These are phyloP conservation scores for Scaptomyza reducta DNA, from an alignment of 2,888 invertebrate genomes.

Conservation along the genomic window DNA sequence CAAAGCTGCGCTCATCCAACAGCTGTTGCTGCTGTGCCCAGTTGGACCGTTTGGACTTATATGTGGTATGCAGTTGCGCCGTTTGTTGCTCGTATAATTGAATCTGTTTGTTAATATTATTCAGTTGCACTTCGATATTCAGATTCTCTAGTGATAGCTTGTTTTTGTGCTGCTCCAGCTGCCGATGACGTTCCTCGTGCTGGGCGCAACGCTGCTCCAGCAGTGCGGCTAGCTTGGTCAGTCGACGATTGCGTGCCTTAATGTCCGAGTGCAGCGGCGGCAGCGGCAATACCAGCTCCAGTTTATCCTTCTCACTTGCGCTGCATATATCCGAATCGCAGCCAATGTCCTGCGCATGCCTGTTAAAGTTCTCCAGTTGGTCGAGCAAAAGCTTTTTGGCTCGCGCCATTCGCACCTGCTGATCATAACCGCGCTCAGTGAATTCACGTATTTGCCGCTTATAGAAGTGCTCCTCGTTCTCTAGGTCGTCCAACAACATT, in stretches of 20 bases:
- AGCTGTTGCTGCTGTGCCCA: constrained; percentile 31
- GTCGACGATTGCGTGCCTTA: constrained; percentile 13
- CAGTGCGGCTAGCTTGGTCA: constrained; percentile 27
- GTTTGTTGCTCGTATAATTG: constrained; percentile 29
- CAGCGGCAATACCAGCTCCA: constrained; percentile 63
- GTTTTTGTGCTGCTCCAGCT: constrained; percentile 32
- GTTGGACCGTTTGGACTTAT: constrained; percentile 23
- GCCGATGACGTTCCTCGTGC: constrained; percentile 32
- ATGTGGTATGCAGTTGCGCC: constrained; percentile 29
- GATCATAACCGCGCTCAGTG: constrained; percentile 66
- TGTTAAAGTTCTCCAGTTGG: constrained; percentile 67
- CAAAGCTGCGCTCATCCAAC: constrained; percentile 25
- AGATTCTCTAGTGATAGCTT: constrained; percentile 18
- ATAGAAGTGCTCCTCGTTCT: constrained; percentile 64
- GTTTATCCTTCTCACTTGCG: constrained; percentile 38
- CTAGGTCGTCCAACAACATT: constrained; percentile 58
- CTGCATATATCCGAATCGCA: constrained; percentile 56
- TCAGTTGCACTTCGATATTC: constrained; percentile 19
- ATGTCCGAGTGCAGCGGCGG: constrained; percentile 31
- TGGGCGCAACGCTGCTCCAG: constrained; percentile 24
- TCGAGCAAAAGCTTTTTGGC: constrained; percentile 73
- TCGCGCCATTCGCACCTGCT: constrained; percentile 73
- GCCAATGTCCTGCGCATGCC: constrained; percentile 57
- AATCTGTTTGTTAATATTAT: constrained; percentile 24
- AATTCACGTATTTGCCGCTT: constrained; percentile 67